phyloP scores from a whole-genome alignment of 2,888 invertebrate genomes.

The Torymus tubicola region DNA sequence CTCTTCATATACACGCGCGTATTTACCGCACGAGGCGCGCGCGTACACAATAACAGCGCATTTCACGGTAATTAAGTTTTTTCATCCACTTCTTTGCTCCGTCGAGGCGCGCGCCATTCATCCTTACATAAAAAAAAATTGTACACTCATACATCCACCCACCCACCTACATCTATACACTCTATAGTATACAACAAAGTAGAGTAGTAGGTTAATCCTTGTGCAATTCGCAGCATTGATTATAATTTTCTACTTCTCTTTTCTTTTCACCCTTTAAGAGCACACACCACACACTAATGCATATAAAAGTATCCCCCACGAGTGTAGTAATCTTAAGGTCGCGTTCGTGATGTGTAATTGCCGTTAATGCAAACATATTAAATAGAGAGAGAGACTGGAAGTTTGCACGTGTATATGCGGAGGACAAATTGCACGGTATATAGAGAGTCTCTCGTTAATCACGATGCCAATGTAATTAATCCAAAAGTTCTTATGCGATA shows the following conservation, averaged over 20 bases:
- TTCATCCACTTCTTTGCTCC: constrained; percentile 4
- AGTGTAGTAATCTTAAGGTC: too few relatives aligned
- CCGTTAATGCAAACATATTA: constrained; percentile 8
- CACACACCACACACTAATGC: background rate
- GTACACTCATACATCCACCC: background rate
- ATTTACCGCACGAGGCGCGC: too few relatives aligned
- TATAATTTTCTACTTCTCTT: constrained; percentile 7
- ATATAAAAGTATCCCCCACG: background rate
- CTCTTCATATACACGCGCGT: too few relatives aligned
- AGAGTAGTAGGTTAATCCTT: constrained; percentile 52
- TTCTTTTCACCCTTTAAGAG: constrained; percentile 3
- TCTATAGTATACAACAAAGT: background rate
- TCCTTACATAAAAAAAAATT: constrained; percentile 18
- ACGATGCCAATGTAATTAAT: constrained; percentile 20
- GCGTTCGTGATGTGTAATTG: background rate
- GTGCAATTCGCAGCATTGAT: constrained; percentile 34
- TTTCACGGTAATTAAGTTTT: constrained; percentile 19
- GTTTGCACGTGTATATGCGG: too few relatives aligned
- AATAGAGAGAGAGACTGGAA: background rate
- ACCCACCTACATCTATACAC: background rate
- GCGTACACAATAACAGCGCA: background rate
- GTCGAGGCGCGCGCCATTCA: constrained; percentile 29
- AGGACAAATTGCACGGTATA: constrained; percentile 19
- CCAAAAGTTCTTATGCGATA: constrained; percentile 23
- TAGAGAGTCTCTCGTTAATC: constrained; percentile 7